These are phyloP conservation scores for Ctenoplectra terminalis DNA, from an alignment of 1,140 invertebrate species.

Conservation along the genomic window DNA sequence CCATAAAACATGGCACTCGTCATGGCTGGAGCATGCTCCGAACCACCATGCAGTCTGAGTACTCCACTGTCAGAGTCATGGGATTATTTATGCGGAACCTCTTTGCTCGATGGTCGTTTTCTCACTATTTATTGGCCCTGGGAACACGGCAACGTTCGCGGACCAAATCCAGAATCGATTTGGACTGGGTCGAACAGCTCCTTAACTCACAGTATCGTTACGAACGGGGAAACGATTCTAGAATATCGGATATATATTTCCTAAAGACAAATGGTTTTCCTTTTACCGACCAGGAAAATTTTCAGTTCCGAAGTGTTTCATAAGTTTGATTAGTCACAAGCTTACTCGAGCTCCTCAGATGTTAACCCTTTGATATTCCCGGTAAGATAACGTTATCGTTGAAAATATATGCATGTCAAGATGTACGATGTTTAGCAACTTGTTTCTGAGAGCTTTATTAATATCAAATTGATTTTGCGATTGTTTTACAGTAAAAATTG, in stretches of 20 bases:
- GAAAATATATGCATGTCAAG: no score
- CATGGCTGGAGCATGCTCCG: conserved; percentile 53
- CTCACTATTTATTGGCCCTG: conserved; percentile 33
- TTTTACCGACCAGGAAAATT: neutral
- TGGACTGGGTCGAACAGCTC: neutral
- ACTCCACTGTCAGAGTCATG: conserved; percentile 63
- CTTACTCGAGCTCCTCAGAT: no score
- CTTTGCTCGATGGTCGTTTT: conserved; percentile 61
- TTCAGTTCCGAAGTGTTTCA: no score
- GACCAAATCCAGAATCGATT: conserved; percentile 54
- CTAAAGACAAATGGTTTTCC: neutral
- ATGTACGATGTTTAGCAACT: no score
- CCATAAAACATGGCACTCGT: conserved; percentile 70
- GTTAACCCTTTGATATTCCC: no score
- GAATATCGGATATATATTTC: conserved; percentile 1
- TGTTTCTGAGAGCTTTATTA: no score
- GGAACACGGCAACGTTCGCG: conserved; percentile 9
- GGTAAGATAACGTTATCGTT: no score
- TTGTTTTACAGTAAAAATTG: no score
- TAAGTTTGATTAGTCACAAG: no score
- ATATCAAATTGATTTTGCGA: no score
- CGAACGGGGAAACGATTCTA: neutral
- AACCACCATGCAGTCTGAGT: conserved; percentile 45
- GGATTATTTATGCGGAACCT: conserved; percentile 67
- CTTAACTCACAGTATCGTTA: conserved; percentile 12